A percentile compares a stretch with the other conserved stretches of the same genome.
Conservation (phyloP, 2,113 vertebrate species). For the Caloenas nicobarica region DNA sequence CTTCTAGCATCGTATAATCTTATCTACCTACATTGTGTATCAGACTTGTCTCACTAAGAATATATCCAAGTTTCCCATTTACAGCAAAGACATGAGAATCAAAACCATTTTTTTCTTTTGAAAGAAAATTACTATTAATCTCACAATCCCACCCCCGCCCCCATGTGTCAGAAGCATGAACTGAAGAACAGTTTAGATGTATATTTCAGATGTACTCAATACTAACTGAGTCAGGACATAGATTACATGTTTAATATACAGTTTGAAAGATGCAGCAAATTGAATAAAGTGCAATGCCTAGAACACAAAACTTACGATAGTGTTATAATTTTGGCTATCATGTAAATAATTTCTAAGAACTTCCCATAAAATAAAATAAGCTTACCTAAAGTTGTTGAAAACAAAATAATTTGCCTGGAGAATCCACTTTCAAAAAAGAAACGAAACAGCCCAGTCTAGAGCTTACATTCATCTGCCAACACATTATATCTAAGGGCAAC, state of each 20-base stretch:
- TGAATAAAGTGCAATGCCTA: background rate
- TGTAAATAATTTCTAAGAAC: background rate
- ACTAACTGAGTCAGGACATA: background rate
- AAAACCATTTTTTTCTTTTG: background rate
- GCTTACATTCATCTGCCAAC: background rate
- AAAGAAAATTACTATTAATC: background rate
- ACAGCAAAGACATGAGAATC: background rate
- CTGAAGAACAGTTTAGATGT: background rate
- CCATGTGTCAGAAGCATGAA: background rate
- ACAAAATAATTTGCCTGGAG: background rate
- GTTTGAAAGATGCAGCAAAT: background rate
- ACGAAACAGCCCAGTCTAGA: background rate
- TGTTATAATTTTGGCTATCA: background rate
- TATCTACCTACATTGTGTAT: background rate
- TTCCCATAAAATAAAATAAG: background rate
- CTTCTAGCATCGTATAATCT: background rate
- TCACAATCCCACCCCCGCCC: rapidly evolving
- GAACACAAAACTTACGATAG: background rate
- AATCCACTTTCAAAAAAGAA: background rate
- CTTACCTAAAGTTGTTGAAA: background rate
- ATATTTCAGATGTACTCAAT: background rate
- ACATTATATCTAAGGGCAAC: background rate
- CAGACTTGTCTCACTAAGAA: background rate
- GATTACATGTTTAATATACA: background rate
- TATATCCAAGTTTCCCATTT: background rate